Base-by-base conservation (phyloP, 2,113 vertebrate species). In the Amblyopsis rosae region DNA sequence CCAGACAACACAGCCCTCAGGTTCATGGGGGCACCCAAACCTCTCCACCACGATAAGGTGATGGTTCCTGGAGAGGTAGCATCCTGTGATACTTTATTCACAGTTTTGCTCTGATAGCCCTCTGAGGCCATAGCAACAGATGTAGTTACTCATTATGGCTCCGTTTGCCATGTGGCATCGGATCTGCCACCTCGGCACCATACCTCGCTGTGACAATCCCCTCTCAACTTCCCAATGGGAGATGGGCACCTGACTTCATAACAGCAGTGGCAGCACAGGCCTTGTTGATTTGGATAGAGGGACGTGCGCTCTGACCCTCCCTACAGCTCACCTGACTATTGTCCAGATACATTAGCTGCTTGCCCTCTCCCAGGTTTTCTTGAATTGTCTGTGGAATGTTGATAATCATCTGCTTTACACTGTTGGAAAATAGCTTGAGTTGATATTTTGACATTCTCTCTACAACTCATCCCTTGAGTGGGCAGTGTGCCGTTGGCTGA, bases 131-230 rank as follows among this genome's bases (percentile, higher is more conserved):
- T 73, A 82, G 72, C 57, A 84, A 83, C 89, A 91, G 89, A 87
- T 91, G 90, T 82, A 87, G 86, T 57, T 70, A 73, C 82, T 90
- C 82, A 86, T 90, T 89, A 90, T 78, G 61, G 45, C 77, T 77
- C 73, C 70, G 77, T 61, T 80, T 80, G 86, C 88, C 89, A 90
- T 90, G 89, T 90, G 91, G 87, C 75, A 33, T 64, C 55, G 67
- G 54, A 72, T 54, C 69, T 79, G 68, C 70, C 72, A 69, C 67
- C 70, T 76, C 59, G 73, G 54, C 54, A 66, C 56, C 63, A 51
- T 66, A 53, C 54, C 67, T 69, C 59, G 3, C 48, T 63, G 56
- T 12, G 64, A 76, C 55, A 16, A 62, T 8, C 19, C 16, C 10
- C 9, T 12, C 13, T 73, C 57, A 33, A 67, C 67, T 62, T 79